Percentiles rank a stretch among this genome's conserved stretches.
Evolutionary conservation across 2,888 invertebrate species (phyloP).

Genomic region (Lepetodrilus schrolli): DNA sequence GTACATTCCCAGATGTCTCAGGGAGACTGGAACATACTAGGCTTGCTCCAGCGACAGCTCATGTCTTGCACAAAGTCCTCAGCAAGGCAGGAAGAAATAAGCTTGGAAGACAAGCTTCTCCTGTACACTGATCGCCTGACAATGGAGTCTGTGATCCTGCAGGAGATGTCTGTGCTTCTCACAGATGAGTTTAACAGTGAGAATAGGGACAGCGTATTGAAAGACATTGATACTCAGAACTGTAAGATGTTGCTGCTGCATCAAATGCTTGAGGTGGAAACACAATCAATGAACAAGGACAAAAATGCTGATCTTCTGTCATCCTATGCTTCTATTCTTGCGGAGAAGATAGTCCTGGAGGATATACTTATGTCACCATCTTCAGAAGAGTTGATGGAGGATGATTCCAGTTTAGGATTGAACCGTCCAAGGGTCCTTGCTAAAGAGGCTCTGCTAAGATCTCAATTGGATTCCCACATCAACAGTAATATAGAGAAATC

Average conservation of each 20-base stretch:
- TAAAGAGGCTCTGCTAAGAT: conserved; percentile 62
- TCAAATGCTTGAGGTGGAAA: conserved; percentile 51
- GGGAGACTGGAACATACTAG: conserved; percentile 62
- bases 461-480: conserved; percentile 63
- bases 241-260: conserved; percentile 41
- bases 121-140: conserved; percentile 66
- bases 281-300: conserved; percentile 56
- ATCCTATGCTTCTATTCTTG: conserved; percentile 85
- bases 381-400: conserved; percentile 50
- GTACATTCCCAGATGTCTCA: conserved; percentile 58
- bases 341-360: conserved; percentile 79
- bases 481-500: conserved; percentile 53
- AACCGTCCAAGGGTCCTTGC: conserved; percentile 58
- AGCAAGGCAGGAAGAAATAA: conserved; percentile 36
- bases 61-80: conserved; percentile 44
- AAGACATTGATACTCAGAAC: conserved; percentile 62
- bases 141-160: conserved; percentile 65
- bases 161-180: conserved; percentile 64
- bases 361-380: conserved; percentile 60
- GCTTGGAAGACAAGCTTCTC: conserved; percentile 54
- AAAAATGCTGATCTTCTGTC: conserved; percentile 77
- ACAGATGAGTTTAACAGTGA: conserved; percentile 54
- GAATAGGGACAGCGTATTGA: conserved; percentile 54
- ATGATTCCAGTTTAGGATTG: conserved; percentile 49
- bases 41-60: conserved; percentile 51